Base-by-base conservation (phyloP, 2,797 vertebrate genomes). In the Phrynocephalus forsythii region DNA sequence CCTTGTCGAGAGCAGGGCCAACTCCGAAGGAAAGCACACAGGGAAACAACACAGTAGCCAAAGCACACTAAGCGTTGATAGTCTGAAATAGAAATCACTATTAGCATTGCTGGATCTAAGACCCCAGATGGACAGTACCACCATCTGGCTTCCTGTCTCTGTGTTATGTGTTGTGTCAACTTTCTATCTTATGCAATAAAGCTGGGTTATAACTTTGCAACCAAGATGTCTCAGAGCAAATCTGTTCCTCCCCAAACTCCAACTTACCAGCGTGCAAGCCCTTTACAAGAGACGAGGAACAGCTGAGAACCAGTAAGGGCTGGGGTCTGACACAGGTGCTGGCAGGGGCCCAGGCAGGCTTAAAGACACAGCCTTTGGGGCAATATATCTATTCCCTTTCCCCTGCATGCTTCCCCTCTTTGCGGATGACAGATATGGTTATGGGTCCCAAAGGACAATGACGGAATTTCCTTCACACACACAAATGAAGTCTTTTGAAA, bases 341-440 rank as follows among this genome's bases (percentile, higher is more conserved):
- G 87, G 87, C 83, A 11, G 0, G 2, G 48, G 33, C 1, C 83
- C 83, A 88, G 26, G 56, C 9, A 15, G n/a, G n/a, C 30, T 88
- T 26, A 88, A 63, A 26, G 38, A 71, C 22, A 22, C 72, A 69
- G 71, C 44, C 87, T 69, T 67, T 24, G 83, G 87, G 83, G 81
- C 72, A 69, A 81, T 56, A 56, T 88, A 85, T 88, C 87, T 85
- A 68, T 75, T 83, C 90, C 68, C 71, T 52, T 83, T 66, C 22
- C 79, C 84, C 48, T 85, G 81, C 33, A 11, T 6, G 24, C 79
- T 77, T 69, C 84, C 77, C 80, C 7, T 85, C 69, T 75, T 78
- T 85, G 87, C 26, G 71, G 78, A 88, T 85, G 71, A 85, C 87
- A 85, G 83, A 85, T 88, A 88, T 6, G 48, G 78, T 85, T 85